These are phyloP conservation scores for Arrhamphus sclerolepis DNA, from an alignment of 2,797 vertebrate genomes.

Conservation along the genomic window DNA sequence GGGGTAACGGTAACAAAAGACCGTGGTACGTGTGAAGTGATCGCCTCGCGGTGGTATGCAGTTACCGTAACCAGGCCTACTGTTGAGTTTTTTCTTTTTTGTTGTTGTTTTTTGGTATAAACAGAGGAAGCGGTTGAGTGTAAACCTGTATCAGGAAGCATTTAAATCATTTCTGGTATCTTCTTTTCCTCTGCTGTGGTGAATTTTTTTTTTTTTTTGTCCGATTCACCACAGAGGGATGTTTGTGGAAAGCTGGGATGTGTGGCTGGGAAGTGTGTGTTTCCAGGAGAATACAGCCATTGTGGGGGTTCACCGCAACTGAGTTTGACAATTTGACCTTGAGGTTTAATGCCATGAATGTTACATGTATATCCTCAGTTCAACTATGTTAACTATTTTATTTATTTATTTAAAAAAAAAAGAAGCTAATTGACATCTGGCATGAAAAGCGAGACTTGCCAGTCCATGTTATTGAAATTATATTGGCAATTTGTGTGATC, in stretches of 20 bases:
- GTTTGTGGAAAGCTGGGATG: conserved; percentile 17
- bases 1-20: no score
- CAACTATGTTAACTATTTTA: neutral
- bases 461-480: conserved; percentile 18
- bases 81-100: no score
- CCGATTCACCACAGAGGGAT: conserved; percentile 2
- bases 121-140: conserved; percentile 58
- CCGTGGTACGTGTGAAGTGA: no score
- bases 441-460: no score
- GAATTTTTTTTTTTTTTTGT: neutral
- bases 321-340: conserved; percentile 17
- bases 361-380: conserved; percentile 3
- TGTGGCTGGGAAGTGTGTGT: conserved; percentile 12
- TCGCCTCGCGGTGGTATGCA: no score
- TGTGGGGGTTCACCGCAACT: conserved; percentile 3
- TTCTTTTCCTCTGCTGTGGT: neutral
- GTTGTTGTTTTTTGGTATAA: conserved; percentile 64
- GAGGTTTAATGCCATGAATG: neutral
- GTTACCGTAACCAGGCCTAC: no score
- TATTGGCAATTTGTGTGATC: conserved; percentile 29
- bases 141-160: conserved; percentile 49
- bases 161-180: conserved; percentile 9
- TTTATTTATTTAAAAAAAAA: neutral
- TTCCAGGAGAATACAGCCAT: conserved; percentile 26
- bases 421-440: conserved; percentile 12